Evolutionary conservation across 2,888 invertebrate species (phyloP), one percentile per base, ranked within the genome.

Genomic region (Drosophila glabriapex): DNA sequence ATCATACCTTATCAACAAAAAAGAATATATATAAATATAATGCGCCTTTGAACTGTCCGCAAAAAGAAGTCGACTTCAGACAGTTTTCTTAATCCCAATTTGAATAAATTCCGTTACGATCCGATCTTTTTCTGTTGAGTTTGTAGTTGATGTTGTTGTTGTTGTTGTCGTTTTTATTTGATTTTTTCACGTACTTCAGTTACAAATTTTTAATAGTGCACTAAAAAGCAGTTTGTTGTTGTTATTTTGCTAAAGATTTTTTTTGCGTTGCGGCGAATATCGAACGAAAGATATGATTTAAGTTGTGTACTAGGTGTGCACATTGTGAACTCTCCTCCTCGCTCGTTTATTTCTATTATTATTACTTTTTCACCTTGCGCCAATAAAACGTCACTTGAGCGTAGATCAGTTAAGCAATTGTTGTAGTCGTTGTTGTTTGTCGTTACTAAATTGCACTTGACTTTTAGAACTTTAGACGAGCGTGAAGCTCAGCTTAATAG

Each of bases 381-480:
- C 80, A 89, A 90, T 87, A 87, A 90, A 87, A 89, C 76, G 86
- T 84, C 82, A 80, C 83, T 82, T 75, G 70, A 86, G 75, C 69
- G 67, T 73, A 70, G 49, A 73, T 73, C 82, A 68, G 74, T 75
- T 59, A 59, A 65, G 65, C 61, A 41, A 59, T 52, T 68, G 61
- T 69, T 67, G 62, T 49, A 73, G 68, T 43, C 64, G 60, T 64
- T 69, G 62, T 52, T 73, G 70, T 73, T 75, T 58, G 67, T 64
- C 70, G 68, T 59, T 56, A 72, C 82, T 82, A 77, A 88, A 78
- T 76, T 85, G 83, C 83, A 87, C 89, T 90, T 90, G 85, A 87
- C 87, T 89, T 89, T 89, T 85, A 87, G 85, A 85, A 85, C 87
- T 89, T 85, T 76, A 62, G 81, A 69, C 78, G 79, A 89, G 83